Conservation (phyloP, 2,797 vertebrate species). For the Mus minutoides region DNA sequence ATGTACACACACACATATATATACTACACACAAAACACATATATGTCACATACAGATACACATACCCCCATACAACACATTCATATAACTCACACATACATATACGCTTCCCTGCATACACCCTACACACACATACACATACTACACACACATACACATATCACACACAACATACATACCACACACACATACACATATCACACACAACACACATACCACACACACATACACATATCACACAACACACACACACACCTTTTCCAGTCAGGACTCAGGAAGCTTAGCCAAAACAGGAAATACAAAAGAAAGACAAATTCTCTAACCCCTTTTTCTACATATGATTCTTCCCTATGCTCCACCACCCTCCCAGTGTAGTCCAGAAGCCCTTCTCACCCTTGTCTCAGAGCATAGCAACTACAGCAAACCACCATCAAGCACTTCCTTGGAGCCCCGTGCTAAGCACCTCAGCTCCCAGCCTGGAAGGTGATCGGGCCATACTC, state of each 20-base stretch:
- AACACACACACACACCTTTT: not conserved
- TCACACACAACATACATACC: not conserved
- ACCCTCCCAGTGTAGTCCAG: not conserved
- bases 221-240: not conserved
- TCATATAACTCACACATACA: not conserved
- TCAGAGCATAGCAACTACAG: not conserved
- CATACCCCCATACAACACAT: no score
- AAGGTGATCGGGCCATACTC: not conserved
- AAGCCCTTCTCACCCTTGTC: not conserved
- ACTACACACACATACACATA: no score
- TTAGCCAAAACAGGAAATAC: constrained; percentile 5
- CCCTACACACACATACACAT: no score
- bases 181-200: not conserved
- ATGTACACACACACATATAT: not conserved
- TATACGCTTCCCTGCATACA: not conserved
- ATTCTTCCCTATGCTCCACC: not conserved
- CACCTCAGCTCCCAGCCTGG: not conserved
- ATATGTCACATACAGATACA: not conserved
- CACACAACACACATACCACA: not conserved
- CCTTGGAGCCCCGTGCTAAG: not conserved
- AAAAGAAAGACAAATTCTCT: not conserved
- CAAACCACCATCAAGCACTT: not conserved
- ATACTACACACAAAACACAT: not conserved
- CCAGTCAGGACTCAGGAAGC: not conserved
- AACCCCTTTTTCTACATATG: not conserved